Conservation (phyloP, 2,797 vertebrate genomes). For the Arvicola amphibius region DNA sequence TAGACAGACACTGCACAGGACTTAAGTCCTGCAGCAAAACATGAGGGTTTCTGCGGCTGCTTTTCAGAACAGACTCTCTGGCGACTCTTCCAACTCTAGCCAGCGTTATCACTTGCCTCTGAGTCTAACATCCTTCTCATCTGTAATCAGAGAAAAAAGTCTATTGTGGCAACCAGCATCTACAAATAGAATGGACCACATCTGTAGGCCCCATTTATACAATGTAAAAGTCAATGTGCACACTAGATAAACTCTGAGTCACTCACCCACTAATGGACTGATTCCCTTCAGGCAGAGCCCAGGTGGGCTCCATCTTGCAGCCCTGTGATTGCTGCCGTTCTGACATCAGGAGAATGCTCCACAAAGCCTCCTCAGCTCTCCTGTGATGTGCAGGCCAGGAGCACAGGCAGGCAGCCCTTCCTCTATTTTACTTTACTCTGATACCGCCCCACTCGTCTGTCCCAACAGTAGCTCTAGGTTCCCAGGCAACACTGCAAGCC, state of each 20-base stretch:
- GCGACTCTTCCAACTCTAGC: background rate
- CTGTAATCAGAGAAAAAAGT: background rate
- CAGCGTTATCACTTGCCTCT: background rate
- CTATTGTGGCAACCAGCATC: background rate
- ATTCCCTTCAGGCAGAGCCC: background rate
- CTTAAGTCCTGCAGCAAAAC: background rate
- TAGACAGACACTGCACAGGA: background rate
- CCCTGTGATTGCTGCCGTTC: no score
- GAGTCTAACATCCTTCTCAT: background rate
- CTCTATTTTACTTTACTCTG: background rate
- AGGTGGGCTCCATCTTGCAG: background rate
- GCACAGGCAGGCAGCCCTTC: background rate
- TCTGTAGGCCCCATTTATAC: background rate
- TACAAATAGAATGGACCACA: background rate
- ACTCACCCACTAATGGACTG: background rate
- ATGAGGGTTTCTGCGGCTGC: background rate
- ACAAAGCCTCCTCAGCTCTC: background rate
- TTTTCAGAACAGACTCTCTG: background rate
- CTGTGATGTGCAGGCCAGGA: background rate
- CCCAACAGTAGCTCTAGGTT: background rate
- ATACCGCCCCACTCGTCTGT: accelerated
- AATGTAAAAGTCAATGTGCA: background rate
- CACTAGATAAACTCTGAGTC: background rate
- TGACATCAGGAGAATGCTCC: background rate
- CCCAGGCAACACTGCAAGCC: no score